Conservation (phyloP, 1,140 invertebrate genomes). For the Drosophila subobscura region DNA sequence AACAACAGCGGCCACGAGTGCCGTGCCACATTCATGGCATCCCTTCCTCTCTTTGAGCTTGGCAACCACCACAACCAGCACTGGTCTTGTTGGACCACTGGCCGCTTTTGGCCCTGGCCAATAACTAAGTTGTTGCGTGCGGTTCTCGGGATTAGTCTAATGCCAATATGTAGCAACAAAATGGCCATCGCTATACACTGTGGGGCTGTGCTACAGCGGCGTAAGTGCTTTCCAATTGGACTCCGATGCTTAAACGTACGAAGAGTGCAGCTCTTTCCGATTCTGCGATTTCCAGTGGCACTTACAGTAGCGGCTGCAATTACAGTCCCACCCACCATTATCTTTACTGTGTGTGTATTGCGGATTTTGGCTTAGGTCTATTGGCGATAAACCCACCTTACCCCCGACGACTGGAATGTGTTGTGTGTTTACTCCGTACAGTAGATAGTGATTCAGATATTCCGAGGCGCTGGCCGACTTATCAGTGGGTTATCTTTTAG, state of each 20-base stretch:
- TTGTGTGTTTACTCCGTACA: neutral
- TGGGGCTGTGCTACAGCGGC: neutral
- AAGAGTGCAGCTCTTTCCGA: conserved; percentile 41
- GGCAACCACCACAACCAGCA: neutral
- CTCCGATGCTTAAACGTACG: conserved; percentile 59
- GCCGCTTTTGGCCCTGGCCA: conserved; percentile 41
- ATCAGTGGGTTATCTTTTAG: conserved; percentile 46
- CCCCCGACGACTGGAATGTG: conserved; percentile 2
- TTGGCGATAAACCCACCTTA: conserved; percentile 26
- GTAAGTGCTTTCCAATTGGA: conserved; percentile 71
- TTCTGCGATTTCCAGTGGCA: conserved; percentile 18
- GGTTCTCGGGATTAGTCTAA: conserved; percentile 67
- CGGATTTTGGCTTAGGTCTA: conserved; percentile 26
- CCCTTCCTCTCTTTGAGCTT: neutral
- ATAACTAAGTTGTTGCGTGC: conserved; percentile 69
- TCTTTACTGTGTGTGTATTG: conserved; percentile 26
- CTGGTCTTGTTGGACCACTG: conserved; percentile 1
- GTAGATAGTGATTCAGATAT: conserved; percentile 27
- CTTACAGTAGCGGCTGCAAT: neutral
- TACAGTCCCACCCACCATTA: conserved; percentile 15
- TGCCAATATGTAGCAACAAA: conserved; percentile 74
- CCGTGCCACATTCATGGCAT: neutral
- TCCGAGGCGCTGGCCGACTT: conserved; percentile 17
- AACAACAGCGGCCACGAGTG: neutral
- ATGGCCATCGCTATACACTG: conserved; percentile 3